Evolutionary conservation across 2,888 invertebrate genomes (phyloP).

Genomic region (Lasius fuliginosus): DNA sequence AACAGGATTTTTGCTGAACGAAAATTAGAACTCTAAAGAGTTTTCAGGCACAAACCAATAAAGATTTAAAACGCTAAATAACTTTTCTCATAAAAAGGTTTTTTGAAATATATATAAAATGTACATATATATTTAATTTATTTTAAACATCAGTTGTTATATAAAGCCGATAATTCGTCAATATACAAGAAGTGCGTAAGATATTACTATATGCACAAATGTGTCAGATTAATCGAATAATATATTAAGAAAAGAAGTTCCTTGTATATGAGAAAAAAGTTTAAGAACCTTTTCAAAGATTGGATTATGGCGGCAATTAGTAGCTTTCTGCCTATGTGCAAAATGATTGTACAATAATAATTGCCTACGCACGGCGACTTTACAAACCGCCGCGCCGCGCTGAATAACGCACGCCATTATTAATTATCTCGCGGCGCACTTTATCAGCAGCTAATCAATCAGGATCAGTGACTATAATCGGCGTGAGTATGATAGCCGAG

Average conservation of each 20-base stretch:
- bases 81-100: neutral
- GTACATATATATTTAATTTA: neutral
- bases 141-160: neutral
- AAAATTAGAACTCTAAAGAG: conserved; percentile 4
- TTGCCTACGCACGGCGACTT: conserved; percentile 57
- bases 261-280: neutral
- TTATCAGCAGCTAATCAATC: conserved; percentile 76
- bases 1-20: neutral
- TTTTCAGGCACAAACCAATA: neutral
- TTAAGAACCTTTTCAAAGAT: neutral
- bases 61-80: neutral
- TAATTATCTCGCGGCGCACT: conserved; percentile 74
- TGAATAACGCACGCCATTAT: conserved; percentile 66
- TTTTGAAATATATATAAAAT: neutral
- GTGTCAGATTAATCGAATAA: neutral
- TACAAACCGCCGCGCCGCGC: conserved; percentile 64
- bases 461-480: conserved; percentile 73
- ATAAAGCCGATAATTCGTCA: neutral
- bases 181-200: neutral
- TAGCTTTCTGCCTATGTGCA: neutral
- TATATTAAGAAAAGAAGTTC: neutral
- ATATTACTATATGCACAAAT: neutral
- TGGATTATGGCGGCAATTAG: neutral
- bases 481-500: conserved; percentile 62
- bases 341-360: conserved; percentile 61